Conservation (phyloP, 2,888 invertebrate genomes). For the Lymantria monacha region DNA sequence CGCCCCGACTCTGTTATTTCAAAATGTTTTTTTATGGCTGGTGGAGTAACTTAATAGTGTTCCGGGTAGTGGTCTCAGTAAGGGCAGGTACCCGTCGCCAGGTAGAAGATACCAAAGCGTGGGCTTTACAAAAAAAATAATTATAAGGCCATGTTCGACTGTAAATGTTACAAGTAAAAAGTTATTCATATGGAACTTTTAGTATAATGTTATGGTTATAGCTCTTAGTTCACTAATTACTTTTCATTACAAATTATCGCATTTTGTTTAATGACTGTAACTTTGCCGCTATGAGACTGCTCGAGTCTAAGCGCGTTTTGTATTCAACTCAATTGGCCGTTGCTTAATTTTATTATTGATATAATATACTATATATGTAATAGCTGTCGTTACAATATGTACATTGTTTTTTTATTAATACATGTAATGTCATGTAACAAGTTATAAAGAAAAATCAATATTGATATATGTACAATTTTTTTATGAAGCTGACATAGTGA, state of each 20-base stretch:
- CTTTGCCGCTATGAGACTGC: conserved; percentile 28
- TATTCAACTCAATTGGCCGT: conserved; percentile 36
- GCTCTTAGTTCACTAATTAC: conserved; percentile 15
- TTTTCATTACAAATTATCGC: conserved; percentile 35
- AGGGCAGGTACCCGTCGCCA: conserved; percentile 63
- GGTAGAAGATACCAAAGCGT: conserved; percentile 61
- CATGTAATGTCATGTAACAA: too few species aligned
- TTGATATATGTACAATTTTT: neutral
- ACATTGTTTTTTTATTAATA: conserved; percentile 3
- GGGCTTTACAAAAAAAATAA: conserved; percentile 49
- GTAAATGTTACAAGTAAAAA: conserved; percentile 49
- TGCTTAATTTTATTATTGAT: conserved; percentile 31
- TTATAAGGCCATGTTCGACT: conserved; percentile 38
- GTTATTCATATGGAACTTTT: conserved; percentile 33
- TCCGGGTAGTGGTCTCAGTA: conserved; percentile 68
- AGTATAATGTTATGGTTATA: conserved; percentile 14
- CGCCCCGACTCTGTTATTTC: conserved; percentile 53
- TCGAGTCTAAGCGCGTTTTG: conserved; percentile 28
- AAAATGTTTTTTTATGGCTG: conserved; percentile 63
- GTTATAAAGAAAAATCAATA: neutral
- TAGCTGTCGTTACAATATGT: conserved; percentile 3
- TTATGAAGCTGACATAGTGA: conserved; percentile 11
- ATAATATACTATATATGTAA: conserved; percentile 8
- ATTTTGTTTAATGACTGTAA: conserved; percentile 35
- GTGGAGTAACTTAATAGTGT: conserved; percentile 70